Evolutionary conservation across 1,140 invertebrate species (phyloP).

Genomic region (Fopius arisanus): DNA sequence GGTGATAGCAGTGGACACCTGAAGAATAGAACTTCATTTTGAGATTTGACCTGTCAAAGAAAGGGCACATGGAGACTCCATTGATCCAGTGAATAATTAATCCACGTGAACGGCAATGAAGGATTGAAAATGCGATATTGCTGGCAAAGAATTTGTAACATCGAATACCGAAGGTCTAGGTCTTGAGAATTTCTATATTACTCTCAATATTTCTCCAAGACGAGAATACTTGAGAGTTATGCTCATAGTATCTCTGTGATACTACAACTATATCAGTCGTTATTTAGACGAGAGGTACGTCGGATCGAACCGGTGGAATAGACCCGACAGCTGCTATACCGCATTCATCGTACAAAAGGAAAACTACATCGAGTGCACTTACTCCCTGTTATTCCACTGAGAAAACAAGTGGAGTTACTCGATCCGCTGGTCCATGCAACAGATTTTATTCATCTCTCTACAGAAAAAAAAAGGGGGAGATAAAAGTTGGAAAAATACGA

Average conservation of each 20-base stretch:
- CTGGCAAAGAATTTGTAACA: not conserved
- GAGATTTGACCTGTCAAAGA: too few relatives aligned
- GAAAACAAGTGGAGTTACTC: not conserved
- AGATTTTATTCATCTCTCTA: not conserved
- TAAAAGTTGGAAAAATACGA: not conserved
- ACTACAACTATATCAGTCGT: not conserved
- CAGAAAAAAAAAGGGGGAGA: not conserved
- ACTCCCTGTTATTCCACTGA: not conserved
- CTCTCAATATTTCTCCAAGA: not conserved
- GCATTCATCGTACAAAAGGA: not conserved
- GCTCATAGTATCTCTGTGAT: not conserved
- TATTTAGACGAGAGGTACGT: not conserved
- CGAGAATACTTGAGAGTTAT: not conserved
- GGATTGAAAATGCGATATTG: too few relatives aligned
- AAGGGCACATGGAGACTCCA: too few relatives aligned
- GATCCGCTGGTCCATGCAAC: not conserved
- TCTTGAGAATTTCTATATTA: not conserved
- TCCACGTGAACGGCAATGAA: too few relatives aligned
- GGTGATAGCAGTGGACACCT: too few relatives aligned
- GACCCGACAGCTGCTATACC: not conserved
- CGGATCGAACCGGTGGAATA: not conserved
- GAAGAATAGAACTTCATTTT: too few relatives aligned
- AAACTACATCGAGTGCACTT: not conserved
- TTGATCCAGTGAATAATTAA: too few relatives aligned
- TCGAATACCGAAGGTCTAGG: not conserved